These are phyloP conservation scores for Aegithalos caudatus DNA, from an alignment of 2,113 vertebrate species.

Conservation along the genomic window DNA sequence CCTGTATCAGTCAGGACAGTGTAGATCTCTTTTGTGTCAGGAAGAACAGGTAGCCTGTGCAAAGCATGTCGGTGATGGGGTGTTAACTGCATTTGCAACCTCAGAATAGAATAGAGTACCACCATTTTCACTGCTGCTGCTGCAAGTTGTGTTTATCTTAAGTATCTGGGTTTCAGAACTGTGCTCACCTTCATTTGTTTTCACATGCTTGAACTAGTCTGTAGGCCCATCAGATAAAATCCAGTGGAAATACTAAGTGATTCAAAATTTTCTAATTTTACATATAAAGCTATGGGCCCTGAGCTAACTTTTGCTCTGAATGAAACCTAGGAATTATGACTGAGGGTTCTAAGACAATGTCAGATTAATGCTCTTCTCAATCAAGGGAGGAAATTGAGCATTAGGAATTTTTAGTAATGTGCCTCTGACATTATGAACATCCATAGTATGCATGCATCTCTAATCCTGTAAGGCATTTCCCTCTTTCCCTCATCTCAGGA, in stretches of 20 bases:
- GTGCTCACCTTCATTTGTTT: background rate
- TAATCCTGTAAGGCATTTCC: background rate
- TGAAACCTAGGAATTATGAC: background rate
- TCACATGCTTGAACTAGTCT: background rate
- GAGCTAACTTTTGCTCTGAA: background rate
- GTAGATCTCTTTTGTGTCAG: background rate
- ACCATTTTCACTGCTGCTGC: background rate
- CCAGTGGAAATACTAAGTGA: background rate
- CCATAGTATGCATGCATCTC: background rate
- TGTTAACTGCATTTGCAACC: background rate
- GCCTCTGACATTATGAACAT: background rate
- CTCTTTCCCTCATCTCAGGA: background rate
- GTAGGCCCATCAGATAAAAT: background rate
- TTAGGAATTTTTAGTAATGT: background rate
- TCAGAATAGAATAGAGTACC: background rate
- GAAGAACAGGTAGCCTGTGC: background rate
- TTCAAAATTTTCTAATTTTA: background rate
- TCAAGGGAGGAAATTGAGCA: background rate
- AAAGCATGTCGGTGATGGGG: rapidly evolving
- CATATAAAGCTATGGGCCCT: background rate
- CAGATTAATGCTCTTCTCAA: background rate
- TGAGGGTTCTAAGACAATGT: background rate
- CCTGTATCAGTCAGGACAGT: background rate
- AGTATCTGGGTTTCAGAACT: background rate
- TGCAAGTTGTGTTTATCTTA: background rate